Evolutionary conservation across 2,888 invertebrate species (phyloP), one percentile per base, ranked within the genome.

Genomic region (Drosophila meridiana): DNA sequence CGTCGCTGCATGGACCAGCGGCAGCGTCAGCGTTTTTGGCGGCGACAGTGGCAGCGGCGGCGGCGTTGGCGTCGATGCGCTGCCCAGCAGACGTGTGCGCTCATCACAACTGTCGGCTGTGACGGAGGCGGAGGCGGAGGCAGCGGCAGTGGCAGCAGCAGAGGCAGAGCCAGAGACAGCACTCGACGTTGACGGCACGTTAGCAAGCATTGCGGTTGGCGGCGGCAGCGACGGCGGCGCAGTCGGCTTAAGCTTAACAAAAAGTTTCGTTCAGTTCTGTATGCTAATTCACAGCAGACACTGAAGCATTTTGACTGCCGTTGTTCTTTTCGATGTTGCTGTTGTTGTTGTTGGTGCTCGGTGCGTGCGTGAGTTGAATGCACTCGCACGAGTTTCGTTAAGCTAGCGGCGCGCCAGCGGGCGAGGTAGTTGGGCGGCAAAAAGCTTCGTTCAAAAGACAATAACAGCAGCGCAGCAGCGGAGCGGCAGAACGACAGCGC

Each of bases 11-110:
- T 86, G 86, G 63, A 79, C 82, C 59, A 89, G 73, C 69, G 82
- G 76, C 77, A 78, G 63, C 62, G 73, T 45, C 68, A 83, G 73
- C 70, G 82, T 87, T 76, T 80, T 80, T 53, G 82, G 78, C 76
- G 85, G 75, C 40, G 78, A 70, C 30, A 6, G 30, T 20, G 83
- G 59, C 50, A 53, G 61, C 42, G 53, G 50, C 50, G 76, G 58
- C 38, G 52, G 58, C 40, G 57, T 45, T 48, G 76, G 56, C 42
- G 52, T 48, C 34, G 69, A 61, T 53, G 83, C 73, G 47, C 85
- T 87, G 71, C 87, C 86, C 62, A 92, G 62, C 55, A 92, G 78
- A 65, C 81, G 85, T 71, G 92, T 92, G 70, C 91, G 92, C 78
- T 92, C 92, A 73, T 92, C 92, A 63, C 89, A 90, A 63, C 55